Conservation (phyloP, 1,140 invertebrate genomes). For the Drosophila murphyi region DNA sequence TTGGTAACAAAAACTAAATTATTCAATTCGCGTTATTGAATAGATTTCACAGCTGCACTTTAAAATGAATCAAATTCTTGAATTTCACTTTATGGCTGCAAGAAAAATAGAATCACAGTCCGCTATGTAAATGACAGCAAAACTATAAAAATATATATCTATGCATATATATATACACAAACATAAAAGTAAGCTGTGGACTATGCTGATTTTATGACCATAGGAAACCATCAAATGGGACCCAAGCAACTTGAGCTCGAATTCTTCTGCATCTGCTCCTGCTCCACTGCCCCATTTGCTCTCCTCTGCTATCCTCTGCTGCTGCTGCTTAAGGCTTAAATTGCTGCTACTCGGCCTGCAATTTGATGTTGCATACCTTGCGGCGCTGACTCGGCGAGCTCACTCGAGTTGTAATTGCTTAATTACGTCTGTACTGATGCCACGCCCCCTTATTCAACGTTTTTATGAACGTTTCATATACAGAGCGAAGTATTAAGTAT, state of each 20-base stretch:
- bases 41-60: neutral
- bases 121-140: conserved; percentile 7
- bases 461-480: conserved; percentile 23
- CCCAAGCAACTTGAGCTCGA: conserved; percentile 1
- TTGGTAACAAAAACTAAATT: neutral
- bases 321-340: neutral
- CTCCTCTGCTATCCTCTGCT: neutral
- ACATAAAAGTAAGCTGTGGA: conserved; percentile 39
- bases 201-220: conserved; percentile 44
- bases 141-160: conserved; percentile 16
- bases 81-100: neutral
- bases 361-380: conserved; percentile 68
- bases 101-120: conserved; percentile 1
- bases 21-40: neutral
- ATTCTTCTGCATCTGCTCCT: neutral
- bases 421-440: conserved; percentile 60
- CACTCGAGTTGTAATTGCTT: conserved; percentile 72
- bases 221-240: conserved; percentile 21
- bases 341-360: conserved; percentile 15
- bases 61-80: neutral
- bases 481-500: neutral
- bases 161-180: conserved; percentile 3
- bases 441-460: conserved; percentile 5
- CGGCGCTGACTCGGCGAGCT: conserved; percentile 44
- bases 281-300: neutral